Percentiles rank a stretch among this genome's conserved stretches.
Conservation (phyloP, 2,113 vertebrate genomes). For the Corydoras sp. region DNA sequence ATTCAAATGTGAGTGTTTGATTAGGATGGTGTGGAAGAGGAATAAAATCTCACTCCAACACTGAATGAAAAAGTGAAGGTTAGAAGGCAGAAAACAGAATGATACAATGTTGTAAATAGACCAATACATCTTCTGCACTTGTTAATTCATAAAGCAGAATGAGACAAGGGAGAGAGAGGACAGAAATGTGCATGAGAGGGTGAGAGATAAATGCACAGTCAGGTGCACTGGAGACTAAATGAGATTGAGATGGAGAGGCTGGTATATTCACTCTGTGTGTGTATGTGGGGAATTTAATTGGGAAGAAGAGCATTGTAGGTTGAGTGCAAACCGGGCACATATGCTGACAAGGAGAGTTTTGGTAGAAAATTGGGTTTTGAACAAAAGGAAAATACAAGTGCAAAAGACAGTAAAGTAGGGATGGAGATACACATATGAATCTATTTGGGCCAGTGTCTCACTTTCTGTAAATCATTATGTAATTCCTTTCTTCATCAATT, state of each 20-base stretch:
- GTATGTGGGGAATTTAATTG: conserved; percentile 58
- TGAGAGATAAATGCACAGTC: conserved; percentile 25
- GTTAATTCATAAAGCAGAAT: conserved; percentile 5
- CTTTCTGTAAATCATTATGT: no score
- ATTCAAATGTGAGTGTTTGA: conserved; percentile 41
- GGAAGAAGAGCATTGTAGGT: conserved; percentile 42
- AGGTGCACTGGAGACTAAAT: conserved; percentile 29
- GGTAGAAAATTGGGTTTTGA: conserved; percentile 56
- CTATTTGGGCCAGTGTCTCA: no score
- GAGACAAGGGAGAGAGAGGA: conserved; percentile 16
- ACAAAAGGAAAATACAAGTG: conserved; percentile 56
- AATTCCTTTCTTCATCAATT: no score
- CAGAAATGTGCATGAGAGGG: conserved; percentile 25
- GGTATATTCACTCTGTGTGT: conserved; percentile 39
- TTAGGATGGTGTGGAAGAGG: not conserved
- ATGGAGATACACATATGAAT: conserved; percentile 42
- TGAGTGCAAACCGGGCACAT: conserved; percentile 42
- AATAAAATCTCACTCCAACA: not conserved
- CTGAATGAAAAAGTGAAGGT: not conserved
- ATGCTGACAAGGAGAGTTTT: conserved; percentile 61
- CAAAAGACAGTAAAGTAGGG: conserved; percentile 40
- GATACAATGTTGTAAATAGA: not conserved
- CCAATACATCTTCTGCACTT: conserved; percentile 1
- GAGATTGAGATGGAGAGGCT: conserved; percentile 40
- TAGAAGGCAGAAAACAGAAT: not conserved